Base-by-base conservation (phyloP, 2,797 vertebrate genomes). In the Smutsia gigantea region DNA sequence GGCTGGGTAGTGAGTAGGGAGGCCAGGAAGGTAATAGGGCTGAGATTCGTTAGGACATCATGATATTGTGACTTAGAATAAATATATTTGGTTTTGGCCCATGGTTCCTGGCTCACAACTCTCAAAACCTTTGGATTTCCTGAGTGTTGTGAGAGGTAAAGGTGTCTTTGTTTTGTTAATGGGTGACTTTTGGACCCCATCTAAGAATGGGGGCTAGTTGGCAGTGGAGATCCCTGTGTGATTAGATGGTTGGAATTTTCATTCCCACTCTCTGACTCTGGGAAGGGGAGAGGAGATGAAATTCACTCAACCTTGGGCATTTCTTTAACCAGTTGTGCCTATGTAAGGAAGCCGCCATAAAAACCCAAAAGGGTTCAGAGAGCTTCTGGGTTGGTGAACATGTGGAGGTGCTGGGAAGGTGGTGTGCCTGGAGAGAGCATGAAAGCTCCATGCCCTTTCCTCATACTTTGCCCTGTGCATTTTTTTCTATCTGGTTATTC, bases 361-460 rank as follows among this genome's bases (percentile, higher is more conserved):
- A 18, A n/a, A n/a, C 64, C 4, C 61, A 7, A 7, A 63, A 17
- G 61, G 61, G 31, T 49, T 83, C 0, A 0, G 59, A 64, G 59
- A 49, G 5, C 79, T 83, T 64, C 18, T 42, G 1, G 31, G 21
- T 64, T 49, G 59, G 59, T 46, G 46, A 49, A 25, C 12, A 23
- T 5, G 59, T 15, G 59, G 19, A 34, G 13, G 79, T 83, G 42
- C 42, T 64, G 79, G 19, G 79, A 64, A 11, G 46, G 39, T 49
- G 21, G 39, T 42, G 12, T 34, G 31, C 42, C 31, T 18, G 7
- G 13, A n/a, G 59, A 14, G 0, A 19, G 31, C 29, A 25, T 0
- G 4, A 59, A 46, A 64, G 42, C 59, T 17, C 39, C 13, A 4
- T 46, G 29, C 39, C 79, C 59, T n/a, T 49, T 82, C 29, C 29